Evolutionary conservation across 2,888 invertebrate species (phyloP), one percentile per base, ranked within the genome.

Genomic region (Allygus modestus): DNA sequence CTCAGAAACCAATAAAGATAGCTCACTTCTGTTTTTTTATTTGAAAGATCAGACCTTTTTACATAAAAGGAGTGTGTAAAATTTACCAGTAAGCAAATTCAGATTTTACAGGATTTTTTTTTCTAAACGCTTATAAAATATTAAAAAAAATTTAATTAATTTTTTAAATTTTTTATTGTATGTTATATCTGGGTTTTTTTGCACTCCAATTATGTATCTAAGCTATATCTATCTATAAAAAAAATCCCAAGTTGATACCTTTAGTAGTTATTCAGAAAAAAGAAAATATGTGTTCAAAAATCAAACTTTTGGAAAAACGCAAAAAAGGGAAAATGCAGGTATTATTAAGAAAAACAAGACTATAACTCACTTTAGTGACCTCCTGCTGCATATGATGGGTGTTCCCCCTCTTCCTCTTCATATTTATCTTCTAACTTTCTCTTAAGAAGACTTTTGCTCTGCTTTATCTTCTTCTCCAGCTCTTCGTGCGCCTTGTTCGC

Each of bases 371-470:
- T 28, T 69, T 71, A 71, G 26, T 71, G 31, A 43, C 12, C 20
- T 71, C 69, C 82, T 51, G 61, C 33, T 26, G 43, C 51, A 82
- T 43, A 71, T 69, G 46, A n/a, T 37, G 82, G 51, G 20, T 82
- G 31, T 71, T 33, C 31, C 20, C 69, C 71, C 41, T 82, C 71
- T 23, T 82, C 71, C n/a, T 82, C 71, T 43, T 71, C 82, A 71
- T 41, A 82, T 15, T 81, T 65, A 17, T 65, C 81, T 43, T 81
- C 65, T 31, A 81, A 81, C 26, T 65, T 81, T 20, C 82, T 82
- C 46, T 82, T 82, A 23, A 82, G 51, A 46, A 82, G 28, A 71
- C 28, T 82, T 71, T 82, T 23, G 28, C 20, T 12, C 33, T 82
- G 26, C 43, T 71, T 69, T 20, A 71, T 28, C 20, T 82, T 82